A percentile compares a stretch with the other conserved stretches of the same genome.
These are phyloP conservation scores for Ictalurus punctatus DNA, from an alignment of 2,113 vertebrate genomes.

Conservation along the genomic window DNA sequence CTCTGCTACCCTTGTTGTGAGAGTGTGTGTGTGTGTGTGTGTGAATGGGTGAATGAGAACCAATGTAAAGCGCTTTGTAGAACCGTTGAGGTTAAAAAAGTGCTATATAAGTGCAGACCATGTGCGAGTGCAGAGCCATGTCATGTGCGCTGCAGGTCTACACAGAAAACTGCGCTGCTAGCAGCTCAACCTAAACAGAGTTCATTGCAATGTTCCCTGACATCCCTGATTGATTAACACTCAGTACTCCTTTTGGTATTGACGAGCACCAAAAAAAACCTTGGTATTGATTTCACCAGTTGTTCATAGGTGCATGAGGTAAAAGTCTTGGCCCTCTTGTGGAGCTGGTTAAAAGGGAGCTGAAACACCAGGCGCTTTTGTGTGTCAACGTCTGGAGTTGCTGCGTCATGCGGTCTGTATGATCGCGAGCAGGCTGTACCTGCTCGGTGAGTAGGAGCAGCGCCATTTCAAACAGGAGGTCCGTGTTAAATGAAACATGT, in stretches of 20 bases:
- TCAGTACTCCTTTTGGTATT: background rate
- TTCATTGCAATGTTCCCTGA: background rate
- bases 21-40: too few species aligned
- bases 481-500: constrained; percentile 60
- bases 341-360: constrained; percentile 20
- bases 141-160: background rate
- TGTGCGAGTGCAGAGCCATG: background rate
- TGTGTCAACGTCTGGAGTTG: background rate
- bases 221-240: background rate
- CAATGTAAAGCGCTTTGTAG: too few species aligned
- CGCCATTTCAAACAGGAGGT: constrained; percentile 51
- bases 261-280: background rate
- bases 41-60: too few species aligned
- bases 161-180: background rate
- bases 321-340: constrained; percentile 25
- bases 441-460: constrained; percentile 20
- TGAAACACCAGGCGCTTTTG: constrained; percentile 11
- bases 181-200: background rate
- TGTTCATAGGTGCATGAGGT: background rate
- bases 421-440: constrained; percentile 26
- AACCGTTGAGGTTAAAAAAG: too few species aligned
- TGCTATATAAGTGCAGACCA: too few species aligned
- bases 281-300: background rate
- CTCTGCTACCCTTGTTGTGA: too few species aligned
- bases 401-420: background rate